Percentiles rank a stretch among this genome's conserved stretches.
Conservation (phyloP, 1,140 invertebrate genomes). For the Chironomus striatipennis region DNA sequence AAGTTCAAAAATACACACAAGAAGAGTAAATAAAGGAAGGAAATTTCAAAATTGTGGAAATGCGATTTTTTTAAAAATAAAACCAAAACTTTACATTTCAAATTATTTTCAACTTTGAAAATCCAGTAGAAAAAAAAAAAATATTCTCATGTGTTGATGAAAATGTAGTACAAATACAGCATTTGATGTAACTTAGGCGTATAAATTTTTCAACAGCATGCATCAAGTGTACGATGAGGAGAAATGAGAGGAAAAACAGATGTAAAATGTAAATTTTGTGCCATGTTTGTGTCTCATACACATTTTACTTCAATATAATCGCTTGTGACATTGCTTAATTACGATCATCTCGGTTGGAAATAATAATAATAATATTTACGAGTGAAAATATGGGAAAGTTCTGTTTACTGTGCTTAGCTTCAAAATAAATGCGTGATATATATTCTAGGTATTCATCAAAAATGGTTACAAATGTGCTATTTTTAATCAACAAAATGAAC, state of each 20-base stretch:
- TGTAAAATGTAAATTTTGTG: background rate
- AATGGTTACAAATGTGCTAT: background rate
- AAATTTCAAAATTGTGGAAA: too few species aligned
- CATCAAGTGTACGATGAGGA: background rate
- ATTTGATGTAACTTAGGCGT: too few species aligned
- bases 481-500: background rate
- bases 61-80: too few species aligned
- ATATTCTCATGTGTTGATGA: background rate
- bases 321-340: background rate
- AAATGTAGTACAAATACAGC: background rate
- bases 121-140: background rate
- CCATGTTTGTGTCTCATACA: background rate
- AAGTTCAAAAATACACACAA: too few species aligned
- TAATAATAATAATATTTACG: background rate
- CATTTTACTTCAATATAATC: background rate
- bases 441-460: background rate
- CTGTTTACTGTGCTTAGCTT: background rate
- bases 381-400: background rate
- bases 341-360: background rate
- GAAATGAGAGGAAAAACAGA: background rate
- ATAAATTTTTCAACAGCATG: background rate
- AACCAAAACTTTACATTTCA: too few species aligned
- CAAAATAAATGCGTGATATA: background rate
- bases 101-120: background rate
- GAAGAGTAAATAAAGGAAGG: too few species aligned